Percentiles rank a stretch among this genome's conserved stretches.
Evolutionary conservation across 1,140 invertebrate species (phyloP).

Genomic region (Holcopasites calliopsidis): DNA sequence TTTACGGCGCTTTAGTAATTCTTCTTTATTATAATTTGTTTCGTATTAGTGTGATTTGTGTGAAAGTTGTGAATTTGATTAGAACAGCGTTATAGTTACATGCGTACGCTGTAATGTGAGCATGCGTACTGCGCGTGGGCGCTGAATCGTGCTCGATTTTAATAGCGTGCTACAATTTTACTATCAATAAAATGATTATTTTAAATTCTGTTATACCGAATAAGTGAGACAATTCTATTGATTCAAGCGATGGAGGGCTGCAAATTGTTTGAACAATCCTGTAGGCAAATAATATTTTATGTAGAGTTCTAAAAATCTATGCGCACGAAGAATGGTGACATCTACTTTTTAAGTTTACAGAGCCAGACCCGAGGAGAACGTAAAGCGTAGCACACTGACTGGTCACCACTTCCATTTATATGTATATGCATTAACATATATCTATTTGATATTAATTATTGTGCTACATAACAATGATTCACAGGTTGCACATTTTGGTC

Average conservation of each 20-base stretch:
- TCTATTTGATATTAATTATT: not conserved
- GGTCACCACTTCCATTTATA: not conserved
- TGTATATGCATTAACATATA: not conserved
- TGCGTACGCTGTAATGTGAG: not conserved
- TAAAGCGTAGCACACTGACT: not conserved
- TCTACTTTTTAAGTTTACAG: not conserved
- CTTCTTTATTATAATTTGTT: not conserved
- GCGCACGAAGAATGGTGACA: not conserved
- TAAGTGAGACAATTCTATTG: not conserved
- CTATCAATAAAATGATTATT: not conserved
- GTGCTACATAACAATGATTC: too few relatives aligned
- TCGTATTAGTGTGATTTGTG: not conserved
- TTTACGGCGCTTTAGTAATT: not conserved
- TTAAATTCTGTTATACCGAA: not conserved
- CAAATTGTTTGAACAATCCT: not conserved
- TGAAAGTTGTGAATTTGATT: conserved; percentile 38
- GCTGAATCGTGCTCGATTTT: conserved; percentile 22
- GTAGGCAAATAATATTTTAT: not conserved
- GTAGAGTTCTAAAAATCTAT: not conserved
- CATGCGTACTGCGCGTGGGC: conserved; percentile 21
- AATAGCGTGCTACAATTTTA: not conserved
- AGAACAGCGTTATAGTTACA: conserved; percentile 27
- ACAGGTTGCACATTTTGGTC: too few relatives aligned
- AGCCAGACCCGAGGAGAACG: not conserved
- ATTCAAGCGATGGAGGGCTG: not conserved